These are phyloP conservation scores for Clavelina lepadiformis DNA, from an alignment of 23 tunicate species.

Conservation along the genomic window DNA sequence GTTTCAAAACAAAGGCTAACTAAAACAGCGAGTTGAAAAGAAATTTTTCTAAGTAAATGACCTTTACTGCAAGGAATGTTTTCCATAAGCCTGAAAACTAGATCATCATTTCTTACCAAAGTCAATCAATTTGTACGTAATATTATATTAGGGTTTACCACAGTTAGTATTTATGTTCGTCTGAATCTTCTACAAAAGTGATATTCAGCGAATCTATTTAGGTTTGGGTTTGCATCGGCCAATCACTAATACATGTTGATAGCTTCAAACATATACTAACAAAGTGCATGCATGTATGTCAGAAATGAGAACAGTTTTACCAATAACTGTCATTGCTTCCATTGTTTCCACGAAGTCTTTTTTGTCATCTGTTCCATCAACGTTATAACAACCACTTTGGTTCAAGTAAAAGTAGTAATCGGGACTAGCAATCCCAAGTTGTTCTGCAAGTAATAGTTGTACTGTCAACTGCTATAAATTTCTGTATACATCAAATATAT, in stretches of 20 bases:
- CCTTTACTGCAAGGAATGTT: neutral
- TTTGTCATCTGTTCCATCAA: conserved; percentile 74
- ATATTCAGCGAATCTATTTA: too few species aligned
- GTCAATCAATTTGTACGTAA: neutral
- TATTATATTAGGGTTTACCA: too few species aligned
- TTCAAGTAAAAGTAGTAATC: conserved; percentile 84
- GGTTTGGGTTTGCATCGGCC: too few species aligned
- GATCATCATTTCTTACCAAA: neutral
- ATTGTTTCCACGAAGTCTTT: conserved; percentile 78
- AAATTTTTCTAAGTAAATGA: neutral
- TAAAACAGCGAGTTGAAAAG: neutral
- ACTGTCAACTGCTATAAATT: too few species aligned
- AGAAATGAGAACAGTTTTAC: too few species aligned
- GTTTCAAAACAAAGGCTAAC: conserved; percentile 1
- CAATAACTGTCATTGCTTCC: conserved; percentile 91
- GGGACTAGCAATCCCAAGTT: conserved; percentile 71
- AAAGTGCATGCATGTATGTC: too few species aligned
- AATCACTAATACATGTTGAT: too few species aligned
- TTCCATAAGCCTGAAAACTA: neutral
- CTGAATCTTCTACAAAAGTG: too few species aligned
- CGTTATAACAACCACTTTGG: conserved; percentile 87
- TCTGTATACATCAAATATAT: too few species aligned
- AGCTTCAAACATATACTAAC: too few species aligned
- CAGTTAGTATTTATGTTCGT: too few species aligned
- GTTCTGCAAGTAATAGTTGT: conserved; percentile 37